Conservation (phyloP, 2,888 invertebrate species). For the Abscondita cerata region DNA sequence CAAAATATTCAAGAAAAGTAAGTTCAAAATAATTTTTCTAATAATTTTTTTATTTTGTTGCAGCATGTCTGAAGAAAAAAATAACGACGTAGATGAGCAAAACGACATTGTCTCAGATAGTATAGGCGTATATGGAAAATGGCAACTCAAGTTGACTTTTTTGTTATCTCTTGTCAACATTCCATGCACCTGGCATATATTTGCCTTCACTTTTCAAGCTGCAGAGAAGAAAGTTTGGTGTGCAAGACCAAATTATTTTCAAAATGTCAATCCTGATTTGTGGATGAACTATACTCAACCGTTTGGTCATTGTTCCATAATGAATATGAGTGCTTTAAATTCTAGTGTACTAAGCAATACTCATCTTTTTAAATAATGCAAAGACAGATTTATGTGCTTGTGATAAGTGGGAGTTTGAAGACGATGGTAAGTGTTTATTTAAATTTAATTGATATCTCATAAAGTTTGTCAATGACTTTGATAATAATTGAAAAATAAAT, state of each 20-base stretch:
- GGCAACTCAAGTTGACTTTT: conserved; percentile 79
- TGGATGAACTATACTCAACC: conserved; percentile 77
- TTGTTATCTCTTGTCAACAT: conserved; percentile 77
- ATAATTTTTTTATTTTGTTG: conserved; percentile 11
- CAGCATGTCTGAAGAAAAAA: conserved; percentile 32
- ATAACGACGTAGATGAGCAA: conserved; percentile 56
- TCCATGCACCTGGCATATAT: conserved; percentile 83
- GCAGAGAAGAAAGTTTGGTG: conserved; percentile 75
- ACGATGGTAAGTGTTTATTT: conserved; percentile 48
- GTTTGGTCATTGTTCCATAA: conserved; percentile 63
- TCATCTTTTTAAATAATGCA: conserved; percentile 30
- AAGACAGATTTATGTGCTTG: conserved; percentile 45
- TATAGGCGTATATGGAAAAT: conserved; percentile 78
- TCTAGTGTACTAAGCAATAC: conserved; percentile 48
- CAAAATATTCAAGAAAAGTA: too few species aligned
- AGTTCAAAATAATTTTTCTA: neutral
- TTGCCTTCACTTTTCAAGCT: conserved; percentile 77
- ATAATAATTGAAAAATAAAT: too few species aligned
- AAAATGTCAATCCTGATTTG: conserved; percentile 61
- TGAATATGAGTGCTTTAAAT: conserved; percentile 59
- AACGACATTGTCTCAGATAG: conserved; percentile 71
- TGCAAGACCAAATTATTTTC: conserved; percentile 65
- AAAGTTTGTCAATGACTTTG: too few species aligned
- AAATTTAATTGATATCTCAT: too few species aligned
- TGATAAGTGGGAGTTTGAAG: conserved; percentile 53